These are phyloP conservation scores for Troides oblongomaculatus DNA, from an alignment of 2,888 invertebrate genomes.

Conservation along the genomic window DNA sequence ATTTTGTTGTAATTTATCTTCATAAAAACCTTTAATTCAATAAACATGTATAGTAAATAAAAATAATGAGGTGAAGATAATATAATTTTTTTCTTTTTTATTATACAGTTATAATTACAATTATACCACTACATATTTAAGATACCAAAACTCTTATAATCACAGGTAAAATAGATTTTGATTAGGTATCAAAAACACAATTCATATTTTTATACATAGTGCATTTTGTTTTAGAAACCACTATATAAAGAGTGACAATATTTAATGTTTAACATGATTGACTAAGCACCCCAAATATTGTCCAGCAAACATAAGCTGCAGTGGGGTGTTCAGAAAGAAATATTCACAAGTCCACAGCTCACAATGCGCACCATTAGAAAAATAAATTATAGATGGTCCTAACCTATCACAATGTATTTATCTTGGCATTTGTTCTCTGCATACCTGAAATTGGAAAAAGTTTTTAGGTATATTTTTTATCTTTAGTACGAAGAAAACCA, in stretches of 20 bases:
- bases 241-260: constrained; percentile 63
- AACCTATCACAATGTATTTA: constrained; percentile 68
- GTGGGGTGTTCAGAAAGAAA: constrained; percentile 63
- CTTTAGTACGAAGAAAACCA: too few relatives aligned
- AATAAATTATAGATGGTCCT: constrained; percentile 79
- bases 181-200: constrained; percentile 53
- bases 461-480: not conserved
- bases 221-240: constrained; percentile 60
- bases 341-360: constrained; percentile 77
- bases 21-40: not conserved
- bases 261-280: constrained; percentile 69
- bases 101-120: constrained; percentile 40
- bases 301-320: constrained; percentile 63
- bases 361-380: constrained; percentile 79
- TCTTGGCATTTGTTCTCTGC: constrained; percentile 79
- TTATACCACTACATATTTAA: constrained; percentile 39
- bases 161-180: constrained; percentile 51
- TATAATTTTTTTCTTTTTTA: constrained; percentile 26
- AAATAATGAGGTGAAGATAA: constrained; percentile 26
- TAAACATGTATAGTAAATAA: constrained; percentile 1
- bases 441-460: constrained; percentile 61
- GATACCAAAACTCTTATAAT: constrained; percentile 41
- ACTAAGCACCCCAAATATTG: constrained; percentile 72
- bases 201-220: constrained; percentile 56
- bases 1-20: not conserved